Percentiles rank a stretch among this genome's conserved stretches.
Evolutionary conservation across 2,113 vertebrate genomes (phyloP).

Genomic region (Orycteropus afer): DNA sequence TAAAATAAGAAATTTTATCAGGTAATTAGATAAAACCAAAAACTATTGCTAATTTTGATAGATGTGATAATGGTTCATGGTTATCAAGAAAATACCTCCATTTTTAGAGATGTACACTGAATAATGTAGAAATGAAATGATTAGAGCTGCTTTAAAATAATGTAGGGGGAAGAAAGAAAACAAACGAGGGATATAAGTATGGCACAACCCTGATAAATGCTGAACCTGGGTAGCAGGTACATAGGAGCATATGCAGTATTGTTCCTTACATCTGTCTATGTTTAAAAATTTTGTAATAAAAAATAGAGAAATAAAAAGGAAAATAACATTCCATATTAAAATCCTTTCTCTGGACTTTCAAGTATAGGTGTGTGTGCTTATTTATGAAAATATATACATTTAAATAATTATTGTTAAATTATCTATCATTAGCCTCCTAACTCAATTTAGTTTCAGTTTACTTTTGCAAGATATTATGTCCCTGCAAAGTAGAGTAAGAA

Average conservation of each 20-base stretch:
- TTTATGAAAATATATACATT: background rate
- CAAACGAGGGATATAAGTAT: background rate
- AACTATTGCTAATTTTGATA: slow-evolving; percentile 14
- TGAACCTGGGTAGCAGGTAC: background rate
- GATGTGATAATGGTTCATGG: background rate
- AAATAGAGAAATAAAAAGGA: slow-evolving; percentile 21
- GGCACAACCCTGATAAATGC: background rate
- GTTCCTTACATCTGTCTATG: background rate
- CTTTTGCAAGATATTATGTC: slow-evolving; percentile 12
- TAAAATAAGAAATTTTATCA: slow-evolving; percentile 35
- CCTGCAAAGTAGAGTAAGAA: slow-evolving; percentile 5
- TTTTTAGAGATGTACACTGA: background rate
- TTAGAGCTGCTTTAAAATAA: slow-evolving; percentile 32
- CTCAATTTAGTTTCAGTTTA: background rate
- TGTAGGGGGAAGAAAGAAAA: background rate
- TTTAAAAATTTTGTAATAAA: slow-evolving; percentile 28
- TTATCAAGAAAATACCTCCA: slow-evolving; percentile 18
- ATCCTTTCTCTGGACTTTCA: background rate
- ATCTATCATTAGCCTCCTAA: background rate
- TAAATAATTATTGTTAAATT: background rate
- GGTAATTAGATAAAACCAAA: slow-evolving; percentile 1
- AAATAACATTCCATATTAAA: slow-evolving; percentile 38
- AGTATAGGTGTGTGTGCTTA: background rate
- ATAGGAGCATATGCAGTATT: background rate
- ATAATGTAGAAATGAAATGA: background rate